These are phyloP conservation scores for Xenopus petersii DNA, from an alignment of 2,797 vertebrate genomes.

Conservation along the genomic window DNA sequence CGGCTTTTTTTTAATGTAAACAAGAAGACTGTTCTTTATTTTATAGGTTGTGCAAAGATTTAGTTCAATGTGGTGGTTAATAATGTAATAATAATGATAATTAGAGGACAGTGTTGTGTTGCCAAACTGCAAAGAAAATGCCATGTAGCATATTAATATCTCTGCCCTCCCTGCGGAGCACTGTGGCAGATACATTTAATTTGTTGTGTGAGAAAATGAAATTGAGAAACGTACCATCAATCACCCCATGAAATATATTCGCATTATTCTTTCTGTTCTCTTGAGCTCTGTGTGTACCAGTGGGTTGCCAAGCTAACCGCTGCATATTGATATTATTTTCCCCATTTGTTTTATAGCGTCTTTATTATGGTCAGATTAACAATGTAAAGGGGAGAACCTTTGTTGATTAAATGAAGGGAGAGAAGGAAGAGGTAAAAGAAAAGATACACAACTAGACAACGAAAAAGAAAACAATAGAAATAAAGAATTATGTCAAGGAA, in stretches of 20 bases:
- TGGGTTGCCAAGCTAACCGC: neutral
- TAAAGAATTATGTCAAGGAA: no score
- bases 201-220: slow-evolving; percentile 4
- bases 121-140: slow-evolving; percentile 1
- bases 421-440: neutral
- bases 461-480: no score
- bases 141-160: slow-evolving; percentile 4
- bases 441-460: no score
- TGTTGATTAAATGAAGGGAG: neutral
- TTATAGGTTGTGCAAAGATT: neutral
- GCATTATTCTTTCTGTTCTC: neutral
- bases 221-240: slow-evolving; percentile 4
- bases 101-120: slow-evolving; percentile 11
- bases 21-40: neutral
- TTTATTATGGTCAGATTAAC: neutral
- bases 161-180: neutral
- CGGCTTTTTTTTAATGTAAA: no score
- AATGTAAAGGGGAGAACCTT: neutral
- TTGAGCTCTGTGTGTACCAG: neutral
- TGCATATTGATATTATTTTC: neutral
- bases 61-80: neutral
- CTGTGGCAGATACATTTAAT: slow-evolving; percentile 22
- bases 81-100: slow-evolving; percentile 17
- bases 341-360: neutral
- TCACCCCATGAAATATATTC: slow-evolving; percentile 9